A percentile compares a stretch with the other conserved stretches of the same genome.
These are phyloP conservation scores for Incurvaria masculella DNA, from an alignment of 2,888 invertebrate species.

Conservation along the genomic window DNA sequence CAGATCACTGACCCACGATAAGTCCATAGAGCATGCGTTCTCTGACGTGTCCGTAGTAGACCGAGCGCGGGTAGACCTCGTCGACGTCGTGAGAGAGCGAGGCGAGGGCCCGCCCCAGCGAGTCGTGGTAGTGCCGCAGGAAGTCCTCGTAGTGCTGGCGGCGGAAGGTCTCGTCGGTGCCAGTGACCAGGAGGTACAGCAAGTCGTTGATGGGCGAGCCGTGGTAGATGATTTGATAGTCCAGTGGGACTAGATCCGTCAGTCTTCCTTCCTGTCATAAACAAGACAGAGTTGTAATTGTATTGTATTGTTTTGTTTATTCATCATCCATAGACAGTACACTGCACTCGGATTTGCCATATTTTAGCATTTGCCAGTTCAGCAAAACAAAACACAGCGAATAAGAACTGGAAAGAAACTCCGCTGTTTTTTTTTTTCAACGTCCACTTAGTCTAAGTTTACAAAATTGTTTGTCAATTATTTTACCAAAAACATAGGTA, in stretches of 20 bases:
- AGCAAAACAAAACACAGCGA: too few relatives aligned
- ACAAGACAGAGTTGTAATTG: too few relatives aligned
- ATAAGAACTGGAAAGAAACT: too few relatives aligned
- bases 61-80: neutral
- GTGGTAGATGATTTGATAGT: constrained; percentile 9
- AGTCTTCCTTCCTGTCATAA: constrained; percentile 5
- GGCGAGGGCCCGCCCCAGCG: neutral
- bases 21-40: neutral
- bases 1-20: neutral
- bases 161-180: constrained; percentile 7
- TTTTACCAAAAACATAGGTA: too few relatives aligned
- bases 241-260: constrained; percentile 4
- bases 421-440: too few relatives aligned
- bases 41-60: neutral
- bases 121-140: constrained; percentile 3
- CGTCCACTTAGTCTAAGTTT: too few relatives aligned
- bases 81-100: neutral
- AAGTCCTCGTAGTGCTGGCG: constrained; percentile 4
- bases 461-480: too few relatives aligned
- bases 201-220: constrained; percentile 9
- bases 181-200: constrained; percentile 10
- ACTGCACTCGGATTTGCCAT: too few relatives aligned
- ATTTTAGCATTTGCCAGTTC: too few relatives aligned
- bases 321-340: too few relatives aligned
- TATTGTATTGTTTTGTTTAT: too few relatives aligned